Evolutionary conservation across 2,797 vertebrate species (phyloP), one percentile per base, ranked within the genome.

Genomic region (Staurois parvus): DNA sequence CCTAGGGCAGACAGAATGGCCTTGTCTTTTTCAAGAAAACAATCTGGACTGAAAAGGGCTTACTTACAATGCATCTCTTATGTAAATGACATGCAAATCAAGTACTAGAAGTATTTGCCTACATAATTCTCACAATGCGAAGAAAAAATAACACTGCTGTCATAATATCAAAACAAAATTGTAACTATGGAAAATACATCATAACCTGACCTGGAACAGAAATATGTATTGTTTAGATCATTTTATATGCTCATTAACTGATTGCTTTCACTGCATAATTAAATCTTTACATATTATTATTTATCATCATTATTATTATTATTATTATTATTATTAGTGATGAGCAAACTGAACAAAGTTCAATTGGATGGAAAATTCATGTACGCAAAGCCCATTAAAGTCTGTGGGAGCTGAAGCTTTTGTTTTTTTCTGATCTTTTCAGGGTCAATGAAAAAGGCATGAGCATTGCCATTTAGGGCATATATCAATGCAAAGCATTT

Each of bases 11-110:
- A 72, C 79, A 62, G 68, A 40, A 40, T 62, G 52, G 69, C 69
- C 68, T 81, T 81, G 79, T 81, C 79, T 72, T 72, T 81, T 72
- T 81, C 26, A 56, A 81, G 48, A 70, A 40, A 81, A 81, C 79
- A 72, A 72, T 81, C 45, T 59, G 29, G 12, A 68, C 48, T 72
- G 79, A 81, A 72, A 72, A 40, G 24, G 68, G 52, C 32, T 34
- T 59, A 19, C 48, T 72, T 62, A 72, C 30, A 62, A 81, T 40
- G 17, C 17, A 56, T 72, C 37, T 34, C 3, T 17, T 62, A 81
- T 81, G 68, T 30, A 81, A 72, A 62, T 72, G 11, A 24, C 70
- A 81, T 81, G 69, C 79, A 72, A 72, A 81, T 66, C 30, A 72
- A 13, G 24, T 56, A 80, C 42, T 32, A 80, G 40, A 70, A 80